These are phyloP conservation scores for Epizoanthus stellaris DNA, from an alignment of 92 coral and sea anemone species.

Conservation along the genomic window DNA sequence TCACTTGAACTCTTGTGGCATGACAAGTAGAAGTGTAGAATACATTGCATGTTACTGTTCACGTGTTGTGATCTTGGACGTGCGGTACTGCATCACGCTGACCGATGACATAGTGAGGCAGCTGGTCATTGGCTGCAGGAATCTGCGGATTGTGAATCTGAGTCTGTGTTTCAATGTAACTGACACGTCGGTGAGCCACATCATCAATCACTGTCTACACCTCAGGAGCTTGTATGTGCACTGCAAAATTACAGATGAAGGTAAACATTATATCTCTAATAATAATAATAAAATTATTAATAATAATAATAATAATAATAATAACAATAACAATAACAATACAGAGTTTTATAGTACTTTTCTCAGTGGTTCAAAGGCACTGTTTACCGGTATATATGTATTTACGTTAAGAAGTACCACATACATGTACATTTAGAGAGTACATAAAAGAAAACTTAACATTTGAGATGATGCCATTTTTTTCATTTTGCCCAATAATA, in stretches of 20 bases:
- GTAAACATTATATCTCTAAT: conserved; percentile 38
- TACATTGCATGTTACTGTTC: conserved; percentile 64
- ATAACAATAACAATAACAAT: no score
- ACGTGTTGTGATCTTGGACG: conserved; percentile 72
- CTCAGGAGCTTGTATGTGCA: conserved; percentile 86
- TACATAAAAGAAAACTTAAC: no score
- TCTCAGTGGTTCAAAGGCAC: no score
- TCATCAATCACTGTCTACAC: conserved; percentile 60
- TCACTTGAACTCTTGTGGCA: conserved; percentile 85
- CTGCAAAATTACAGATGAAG: conserved; percentile 87
- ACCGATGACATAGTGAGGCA: conserved; percentile 72
- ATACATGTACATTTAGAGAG: no score
- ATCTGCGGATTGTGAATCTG: conserved; percentile 74
- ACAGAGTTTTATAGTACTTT: no score
- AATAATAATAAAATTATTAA: no score
- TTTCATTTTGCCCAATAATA: no score
- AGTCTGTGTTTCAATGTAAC: conserved; percentile 91
- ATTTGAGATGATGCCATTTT: no score
- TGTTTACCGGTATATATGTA: no score
- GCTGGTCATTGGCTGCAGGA: conserved; percentile 63
- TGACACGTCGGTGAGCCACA: conserved; percentile 72
- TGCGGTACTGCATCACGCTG: conserved; percentile 72
- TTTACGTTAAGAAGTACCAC: no score
- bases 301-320: no score
- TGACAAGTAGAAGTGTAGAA: conserved; percentile 63